Conservation (phyloP, 2,888 invertebrate genomes). For the Thyatira batis region DNA sequence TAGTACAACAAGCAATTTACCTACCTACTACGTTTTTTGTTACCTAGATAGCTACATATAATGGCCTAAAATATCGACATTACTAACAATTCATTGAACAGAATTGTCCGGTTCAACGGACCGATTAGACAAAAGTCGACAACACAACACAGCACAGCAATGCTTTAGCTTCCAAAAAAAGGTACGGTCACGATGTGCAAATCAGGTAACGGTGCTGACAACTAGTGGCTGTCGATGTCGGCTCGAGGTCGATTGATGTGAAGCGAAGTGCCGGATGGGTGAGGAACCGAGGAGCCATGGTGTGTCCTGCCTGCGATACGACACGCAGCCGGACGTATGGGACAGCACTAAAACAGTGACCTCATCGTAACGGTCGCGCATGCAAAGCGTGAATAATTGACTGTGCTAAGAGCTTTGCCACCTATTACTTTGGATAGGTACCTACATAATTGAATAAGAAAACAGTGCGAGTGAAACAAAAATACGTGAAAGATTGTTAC, state of each 20-base stretch:
- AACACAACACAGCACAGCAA: not conserved
- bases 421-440: conserved; percentile 14
- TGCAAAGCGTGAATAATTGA: conserved; percentile 31
- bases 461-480: not conserved
- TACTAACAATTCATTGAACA: conserved; percentile 17
- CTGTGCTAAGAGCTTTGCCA: conserved; percentile 20
- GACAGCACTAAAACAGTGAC: conserved; percentile 45
- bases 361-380: conserved; percentile 49
- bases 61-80: not conserved
- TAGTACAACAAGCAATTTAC: not conserved
- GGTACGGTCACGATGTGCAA: conserved; percentile 50
- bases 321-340: conserved; percentile 12
- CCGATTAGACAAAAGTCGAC: not conserved
- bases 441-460: conserved; percentile 19
- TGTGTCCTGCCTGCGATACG: conserved; percentile 19
- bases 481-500: not conserved
- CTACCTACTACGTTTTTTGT: not conserved
- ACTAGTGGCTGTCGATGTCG: conserved; percentile 15
- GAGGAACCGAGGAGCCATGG: conserved; percentile 38
- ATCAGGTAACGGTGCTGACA: conserved; percentile 64
- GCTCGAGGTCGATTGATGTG: conserved; percentile 35
- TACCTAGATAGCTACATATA: not conserved
- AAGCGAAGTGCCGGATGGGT: conserved; percentile 30
- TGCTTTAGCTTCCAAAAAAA: conserved; percentile 7
- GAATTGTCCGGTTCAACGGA: conserved; percentile 21